Base-by-base conservation (phyloP, 2,888 invertebrate genomes). In the Theretra japonica region DNA sequence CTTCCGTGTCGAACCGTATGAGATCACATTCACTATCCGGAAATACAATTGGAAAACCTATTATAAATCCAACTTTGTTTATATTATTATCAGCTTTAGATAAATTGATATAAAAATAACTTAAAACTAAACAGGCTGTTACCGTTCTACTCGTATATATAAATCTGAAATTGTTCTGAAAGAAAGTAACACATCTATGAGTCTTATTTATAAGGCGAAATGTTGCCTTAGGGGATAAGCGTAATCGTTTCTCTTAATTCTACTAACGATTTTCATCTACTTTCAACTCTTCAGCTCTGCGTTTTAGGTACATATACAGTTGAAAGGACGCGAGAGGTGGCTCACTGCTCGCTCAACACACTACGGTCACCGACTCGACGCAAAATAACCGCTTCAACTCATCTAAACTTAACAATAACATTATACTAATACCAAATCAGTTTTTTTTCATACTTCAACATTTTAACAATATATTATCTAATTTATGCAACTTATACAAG, bases 81-180 rank as follows among this genome's bases (percentile, higher is more conserved):
- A 82, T 82, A 86, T 88, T 82, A 86, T 88, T 88, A 90, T 90
- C 90, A 90, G 83, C 85, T 88, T 86, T 84, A 85, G 83, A 91
- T 90, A 91, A 88, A 91, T 92, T 90, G 90, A 92, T 92, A 91
- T 89, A 90, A 91, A 91, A 90, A 90, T 93, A 89, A 89, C 92
- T 92, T 93, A 92, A 69, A 76, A 77, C 86, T 90, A 91, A 83
- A 83, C 85, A 83, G 80, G 83, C 82, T 80, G 77, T 80, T 80
- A 68, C 59, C n/a, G 19, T 70, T 73, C 71, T 21, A n/a, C n/a
- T n/a, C n/a, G n/a, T n/a, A 57, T 59, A 71, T 68, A 86, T 83
- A 79, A 87, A 85, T 81, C 84, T 90, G 89, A 88, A 87, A 88
- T 89, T 90, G 89, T 89, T 90, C 85, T 85, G 84, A 88, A 89